These are phyloP conservation scores for Scalopus aquaticus DNA, from an alignment of 2,113 vertebrate species.

Conservation along the genomic window DNA sequence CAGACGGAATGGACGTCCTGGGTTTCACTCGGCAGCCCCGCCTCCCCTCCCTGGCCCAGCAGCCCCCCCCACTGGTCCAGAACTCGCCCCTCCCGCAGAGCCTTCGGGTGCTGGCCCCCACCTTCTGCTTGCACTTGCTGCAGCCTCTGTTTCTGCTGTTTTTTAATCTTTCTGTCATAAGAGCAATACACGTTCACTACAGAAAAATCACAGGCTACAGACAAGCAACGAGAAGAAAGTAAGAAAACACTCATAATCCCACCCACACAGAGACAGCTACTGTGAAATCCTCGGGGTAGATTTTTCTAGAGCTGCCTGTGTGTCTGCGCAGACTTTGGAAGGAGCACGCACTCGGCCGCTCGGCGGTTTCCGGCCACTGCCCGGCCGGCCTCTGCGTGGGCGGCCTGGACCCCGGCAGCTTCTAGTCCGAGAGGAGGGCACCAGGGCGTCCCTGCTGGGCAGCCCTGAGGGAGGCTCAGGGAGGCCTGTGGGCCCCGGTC, in stretches of 20 bases:
- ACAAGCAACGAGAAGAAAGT: constrained; percentile 62
- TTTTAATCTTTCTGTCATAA: constrained; percentile 61
- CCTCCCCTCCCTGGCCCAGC: no score
- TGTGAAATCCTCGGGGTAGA: constrained; percentile 27
- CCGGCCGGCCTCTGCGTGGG: not conserved
- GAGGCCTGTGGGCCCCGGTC: not conserved
- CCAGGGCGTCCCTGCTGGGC: no score
- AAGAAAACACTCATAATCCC: constrained; percentile 67
- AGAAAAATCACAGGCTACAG: constrained; percentile 68
- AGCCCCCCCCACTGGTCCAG: not conserved
- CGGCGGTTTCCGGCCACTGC: no score
- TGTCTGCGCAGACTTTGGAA: not conserved
- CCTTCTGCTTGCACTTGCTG: not conserved
- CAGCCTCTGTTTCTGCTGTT: not conserved
- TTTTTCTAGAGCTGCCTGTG: constrained; percentile 57
- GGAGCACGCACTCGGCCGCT: not conserved
- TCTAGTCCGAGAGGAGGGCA: no score
- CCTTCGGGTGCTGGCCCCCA: no score
- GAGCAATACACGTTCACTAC: constrained; percentile 57
- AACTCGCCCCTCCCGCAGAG: not conserved
- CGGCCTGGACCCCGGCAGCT: no score
- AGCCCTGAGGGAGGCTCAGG: no score
- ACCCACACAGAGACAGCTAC: constrained; percentile 64
- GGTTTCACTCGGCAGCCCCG: not conserved
- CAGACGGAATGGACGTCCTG: not conserved